These are phyloP conservation scores for Catotricha subobsoleta DNA, from an alignment of 2,888 invertebrate species.

Conservation along the genomic window DNA sequence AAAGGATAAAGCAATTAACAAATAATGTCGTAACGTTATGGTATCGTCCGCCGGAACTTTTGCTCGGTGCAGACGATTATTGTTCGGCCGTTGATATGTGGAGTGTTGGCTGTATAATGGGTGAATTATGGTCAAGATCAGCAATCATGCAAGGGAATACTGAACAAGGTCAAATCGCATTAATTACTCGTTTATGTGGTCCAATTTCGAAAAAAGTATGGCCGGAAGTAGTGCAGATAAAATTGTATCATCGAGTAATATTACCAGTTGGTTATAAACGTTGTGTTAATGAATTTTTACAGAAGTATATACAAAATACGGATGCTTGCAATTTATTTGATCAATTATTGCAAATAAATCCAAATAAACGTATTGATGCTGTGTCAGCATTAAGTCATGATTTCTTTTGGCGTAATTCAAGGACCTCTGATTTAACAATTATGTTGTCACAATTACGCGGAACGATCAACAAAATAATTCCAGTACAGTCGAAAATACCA, in stretches of 20 bases:
- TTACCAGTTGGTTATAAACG: conserved; percentile 71
- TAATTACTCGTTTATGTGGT: conserved; percentile 92
- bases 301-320: conserved; percentile 78
- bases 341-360: conserved; percentile 78
- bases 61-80: conserved; percentile 78
- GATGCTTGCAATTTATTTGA: conserved; percentile 88
- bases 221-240: conserved; percentile 82
- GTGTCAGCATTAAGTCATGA: conserved; percentile 92
- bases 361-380: conserved; percentile 69
- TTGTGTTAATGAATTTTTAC: conserved; percentile 66
- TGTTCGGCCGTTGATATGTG: conserved; percentile 94
- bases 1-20: conserved; percentile 78
- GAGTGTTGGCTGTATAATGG: conserved; percentile 99
- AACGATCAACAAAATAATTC: no score
- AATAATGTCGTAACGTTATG: conserved; percentile 94
- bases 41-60: conserved; percentile 52
- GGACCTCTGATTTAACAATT: conserved; percentile 78
- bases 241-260: conserved; percentile 74
- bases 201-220: conserved; percentile 72
- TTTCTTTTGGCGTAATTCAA: conserved; percentile 97
- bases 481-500: no score
- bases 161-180: conserved; percentile 85
- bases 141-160: conserved; percentile 94
- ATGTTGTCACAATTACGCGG: conserved; percentile 87
- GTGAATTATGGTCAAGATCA: conserved; percentile 95